A percentile compares a stretch with the other conserved stretches of the same genome.
Evolutionary conservation across 2,113 vertebrate genomes (phyloP).

Genomic region (Pelusios castaneus): DNA sequence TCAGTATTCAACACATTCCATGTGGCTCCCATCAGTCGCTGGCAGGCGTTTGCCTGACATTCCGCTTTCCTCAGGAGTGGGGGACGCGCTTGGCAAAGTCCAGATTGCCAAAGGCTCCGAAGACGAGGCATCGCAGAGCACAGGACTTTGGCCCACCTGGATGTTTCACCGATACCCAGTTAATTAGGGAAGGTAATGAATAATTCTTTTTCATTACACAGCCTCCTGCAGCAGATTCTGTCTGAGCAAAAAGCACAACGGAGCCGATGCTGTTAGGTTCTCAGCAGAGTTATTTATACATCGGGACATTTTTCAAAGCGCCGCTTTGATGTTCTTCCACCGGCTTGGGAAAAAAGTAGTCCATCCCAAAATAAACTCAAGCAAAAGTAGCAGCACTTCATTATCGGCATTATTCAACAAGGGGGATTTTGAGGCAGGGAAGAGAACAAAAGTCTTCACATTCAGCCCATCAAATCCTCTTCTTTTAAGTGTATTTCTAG

Average conservation of each 20-base stretch:
- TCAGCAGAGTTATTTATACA: slow-evolving; percentile 77
- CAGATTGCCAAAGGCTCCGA: not conserved
- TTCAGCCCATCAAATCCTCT: slow-evolving; percentile 64
- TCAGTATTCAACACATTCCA: not conserved
- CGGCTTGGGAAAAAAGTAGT: slow-evolving; percentile 69
- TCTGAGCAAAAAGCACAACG: slow-evolving; percentile 48
- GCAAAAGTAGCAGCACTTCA: slow-evolving; percentile 69
- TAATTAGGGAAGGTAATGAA: slow-evolving; percentile 76
- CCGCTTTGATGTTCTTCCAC: slow-evolving; percentile 78
- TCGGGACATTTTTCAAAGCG: slow-evolving; percentile 75
- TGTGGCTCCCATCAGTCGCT: not conserved
- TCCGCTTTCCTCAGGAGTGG: not conserved
- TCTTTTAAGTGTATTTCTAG: slow-evolving; percentile 72
- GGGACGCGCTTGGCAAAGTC: not conserved
- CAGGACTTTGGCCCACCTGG: not conserved
- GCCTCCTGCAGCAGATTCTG: slow-evolving; percentile 51
- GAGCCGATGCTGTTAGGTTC: slow-evolving; percentile 64
- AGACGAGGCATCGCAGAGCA: not conserved
- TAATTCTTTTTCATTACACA: slow-evolving; percentile 77
- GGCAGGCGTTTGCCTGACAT: not conserved
- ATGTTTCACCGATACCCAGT: slow-evolving; percentile 15
- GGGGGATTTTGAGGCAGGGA: slow-evolving; percentile 15
- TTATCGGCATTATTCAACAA: slow-evolving; percentile 60
- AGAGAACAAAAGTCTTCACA: slow-evolving; percentile 68
- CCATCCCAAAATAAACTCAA: slow-evolving; percentile 73